These are phyloP conservation scores for Caranx ignobilis DNA, from an alignment of 2,113 vertebrate genomes.

Conservation along the genomic window DNA sequence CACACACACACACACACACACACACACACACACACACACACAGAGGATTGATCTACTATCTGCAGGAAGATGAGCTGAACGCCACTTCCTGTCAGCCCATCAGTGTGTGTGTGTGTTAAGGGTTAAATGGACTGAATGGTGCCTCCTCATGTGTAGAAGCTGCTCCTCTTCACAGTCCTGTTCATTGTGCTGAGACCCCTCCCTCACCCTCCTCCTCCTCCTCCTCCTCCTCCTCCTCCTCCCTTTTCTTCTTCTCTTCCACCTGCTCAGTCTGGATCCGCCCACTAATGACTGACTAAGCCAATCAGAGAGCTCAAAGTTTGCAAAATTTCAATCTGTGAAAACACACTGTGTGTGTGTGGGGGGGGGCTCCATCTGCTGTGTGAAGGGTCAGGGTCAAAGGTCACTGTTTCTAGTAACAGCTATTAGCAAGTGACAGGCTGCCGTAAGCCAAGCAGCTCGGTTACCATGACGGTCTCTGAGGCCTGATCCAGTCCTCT, in stretches of 20 bases:
- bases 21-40: too few species aligned
- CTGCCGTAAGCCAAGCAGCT: slow-evolving; percentile 1
- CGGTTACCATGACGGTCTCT: background rate
- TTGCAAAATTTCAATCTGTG: too few species aligned
- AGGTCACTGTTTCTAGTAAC: slow-evolving; percentile 37
- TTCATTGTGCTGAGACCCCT: background rate
- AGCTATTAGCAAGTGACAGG: slow-evolving; percentile 22
- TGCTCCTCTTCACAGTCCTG: background rate
- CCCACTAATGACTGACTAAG: too few species aligned
- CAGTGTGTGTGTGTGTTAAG: too few species aligned
- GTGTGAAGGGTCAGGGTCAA: slow-evolving; percentile 26
- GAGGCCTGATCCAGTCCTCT: too few species aligned
- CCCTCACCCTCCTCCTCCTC: background rate
- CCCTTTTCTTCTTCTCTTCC: too few species aligned
- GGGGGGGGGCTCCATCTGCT: slow-evolving; percentile 27
- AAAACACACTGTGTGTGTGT: background rate
- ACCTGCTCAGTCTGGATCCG: too few species aligned
- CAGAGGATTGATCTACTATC: too few species aligned
- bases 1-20: too few species aligned
- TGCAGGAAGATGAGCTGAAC: too few species aligned
- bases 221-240: background rate
- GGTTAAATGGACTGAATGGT: background rate
- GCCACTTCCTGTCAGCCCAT: too few species aligned
- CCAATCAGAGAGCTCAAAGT: too few species aligned
- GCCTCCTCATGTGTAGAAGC: background rate